Percentiles rank a stretch among this genome's conserved stretches.
Evolutionary conservation across 2,113 vertebrate genomes (phyloP).

Genomic region (Candoia aspera): DNA sequence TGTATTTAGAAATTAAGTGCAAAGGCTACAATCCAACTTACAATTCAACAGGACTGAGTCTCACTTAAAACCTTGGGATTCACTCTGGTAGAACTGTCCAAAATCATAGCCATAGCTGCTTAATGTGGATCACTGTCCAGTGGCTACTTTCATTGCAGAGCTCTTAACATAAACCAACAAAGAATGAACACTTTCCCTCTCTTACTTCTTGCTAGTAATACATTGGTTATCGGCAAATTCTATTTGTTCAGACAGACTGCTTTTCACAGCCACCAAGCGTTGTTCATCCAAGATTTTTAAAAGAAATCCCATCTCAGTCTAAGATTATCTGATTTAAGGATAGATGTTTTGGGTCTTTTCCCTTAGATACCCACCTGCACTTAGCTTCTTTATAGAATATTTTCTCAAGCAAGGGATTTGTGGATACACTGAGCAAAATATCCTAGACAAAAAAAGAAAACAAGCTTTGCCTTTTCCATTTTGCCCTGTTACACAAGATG

Average conservation of each 20-base stretch:
- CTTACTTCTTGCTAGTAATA: neutral
- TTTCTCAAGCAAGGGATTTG: constrained; percentile 11
- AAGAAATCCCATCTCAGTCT: neutral
- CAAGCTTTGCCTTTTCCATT: neutral
- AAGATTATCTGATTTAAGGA: constrained; percentile 11
- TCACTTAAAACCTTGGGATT: neutral
- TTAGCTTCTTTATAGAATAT: neutral
- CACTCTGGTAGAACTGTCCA: neutral
- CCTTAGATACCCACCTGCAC: neutral
- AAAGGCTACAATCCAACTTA: neutral
- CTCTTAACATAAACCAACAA: neutral
- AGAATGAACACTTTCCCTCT: neutral
- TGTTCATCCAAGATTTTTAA: constrained; percentile 13
- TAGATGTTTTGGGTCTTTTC: neutral
- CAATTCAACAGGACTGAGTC: neutral
- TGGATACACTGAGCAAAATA: neutral
- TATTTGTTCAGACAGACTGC: neutral
- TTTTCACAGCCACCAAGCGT: neutral
- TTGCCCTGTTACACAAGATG: constrained; percentile 6
- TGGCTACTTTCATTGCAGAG: neutral
- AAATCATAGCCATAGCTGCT: neutral
- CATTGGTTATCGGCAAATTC: neutral
- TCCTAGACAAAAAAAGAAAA: too few relatives aligned
- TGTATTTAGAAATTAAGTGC: neutral
- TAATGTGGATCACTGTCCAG: too few relatives aligned